Evolutionary conservation across 2,113 vertebrate species (phyloP).

Genomic region (Excalfactoria chinensis): DNA sequence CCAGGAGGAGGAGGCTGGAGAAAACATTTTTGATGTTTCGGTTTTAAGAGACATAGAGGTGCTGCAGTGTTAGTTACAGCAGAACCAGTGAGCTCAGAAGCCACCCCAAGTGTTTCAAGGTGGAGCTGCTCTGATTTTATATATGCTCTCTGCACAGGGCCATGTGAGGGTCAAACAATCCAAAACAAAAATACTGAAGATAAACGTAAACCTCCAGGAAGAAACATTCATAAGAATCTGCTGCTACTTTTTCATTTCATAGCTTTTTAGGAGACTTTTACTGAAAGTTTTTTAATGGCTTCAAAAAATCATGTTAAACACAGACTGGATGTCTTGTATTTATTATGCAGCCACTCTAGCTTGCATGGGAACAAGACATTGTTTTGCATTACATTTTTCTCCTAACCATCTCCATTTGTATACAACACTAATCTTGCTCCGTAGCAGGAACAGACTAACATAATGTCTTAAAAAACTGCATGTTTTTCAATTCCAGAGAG

Average conservation of each 20-base stretch:
- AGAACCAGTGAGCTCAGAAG: not conserved
- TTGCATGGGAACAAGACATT: not conserved
- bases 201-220: not conserved
- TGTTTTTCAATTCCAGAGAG: not conserved
- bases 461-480: not conserved
- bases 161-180: not conserved
- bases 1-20: rapidly evolving
- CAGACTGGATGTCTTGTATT: not conserved
- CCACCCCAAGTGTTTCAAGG: not conserved
- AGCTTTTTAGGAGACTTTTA: not conserved
- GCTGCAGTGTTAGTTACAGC: not conserved
- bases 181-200: not conserved
- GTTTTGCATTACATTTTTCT: not conserved
- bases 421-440: not conserved
- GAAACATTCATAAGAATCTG: not conserved
- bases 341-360: not conserved
- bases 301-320: not conserved
- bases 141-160: not conserved
- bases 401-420: not conserved
- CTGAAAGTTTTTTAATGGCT: not conserved
- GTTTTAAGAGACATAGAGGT: not conserved
- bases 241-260: not conserved
- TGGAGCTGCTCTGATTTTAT: not conserved
- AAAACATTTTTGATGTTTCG: rapidly evolving
- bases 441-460: not conserved